A percentile compares a stretch with the other conserved stretches of the same genome.
These are phyloP conservation scores for Pristionchus fissidentatus DNA, from an alignment of 2,888 invertebrate species.

Conservation along the genomic window DNA sequence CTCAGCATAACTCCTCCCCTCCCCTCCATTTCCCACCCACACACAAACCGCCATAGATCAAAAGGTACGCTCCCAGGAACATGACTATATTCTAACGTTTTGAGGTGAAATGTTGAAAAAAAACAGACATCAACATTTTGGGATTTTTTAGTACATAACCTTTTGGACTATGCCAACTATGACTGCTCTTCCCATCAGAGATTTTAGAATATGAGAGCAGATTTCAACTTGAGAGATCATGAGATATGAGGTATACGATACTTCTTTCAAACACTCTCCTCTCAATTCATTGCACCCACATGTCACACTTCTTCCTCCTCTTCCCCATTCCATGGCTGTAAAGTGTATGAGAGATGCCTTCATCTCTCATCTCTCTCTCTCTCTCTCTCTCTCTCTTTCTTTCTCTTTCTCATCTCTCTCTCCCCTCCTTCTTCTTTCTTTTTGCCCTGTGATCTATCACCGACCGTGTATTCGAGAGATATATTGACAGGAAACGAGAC, in stretches of 20 bases:
- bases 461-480: conserved; percentile 16
- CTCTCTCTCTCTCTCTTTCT: conserved; percentile 21
- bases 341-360: conserved; percentile 19
- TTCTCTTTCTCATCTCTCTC: conserved; percentile 2
- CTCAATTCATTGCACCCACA: not conserved
- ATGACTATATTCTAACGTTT: too few species aligned
- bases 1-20: conserved; percentile 22
- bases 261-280: not conserved
- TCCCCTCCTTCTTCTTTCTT: not conserved
- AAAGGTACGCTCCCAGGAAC: too few species aligned
- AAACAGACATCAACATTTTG: too few species aligned
- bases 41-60: conserved; percentile 17
- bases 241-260: too few species aligned
- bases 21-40: not conserved
- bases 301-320: not conserved
- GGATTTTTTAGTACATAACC: too few species aligned
- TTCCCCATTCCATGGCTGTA: conserved; percentile 34
- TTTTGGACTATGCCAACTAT: too few species aligned
- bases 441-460: conserved; percentile 28
- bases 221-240: too few species aligned
- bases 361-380: conserved; percentile 5
- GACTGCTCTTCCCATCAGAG: not conserved
- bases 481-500: conserved; percentile 5
- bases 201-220: too few species aligned
- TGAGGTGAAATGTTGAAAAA: too few species aligned